phyloP scores from a whole-genome alignment of 2,888 invertebrate species.

The Hypsopygia costalis region DNA sequence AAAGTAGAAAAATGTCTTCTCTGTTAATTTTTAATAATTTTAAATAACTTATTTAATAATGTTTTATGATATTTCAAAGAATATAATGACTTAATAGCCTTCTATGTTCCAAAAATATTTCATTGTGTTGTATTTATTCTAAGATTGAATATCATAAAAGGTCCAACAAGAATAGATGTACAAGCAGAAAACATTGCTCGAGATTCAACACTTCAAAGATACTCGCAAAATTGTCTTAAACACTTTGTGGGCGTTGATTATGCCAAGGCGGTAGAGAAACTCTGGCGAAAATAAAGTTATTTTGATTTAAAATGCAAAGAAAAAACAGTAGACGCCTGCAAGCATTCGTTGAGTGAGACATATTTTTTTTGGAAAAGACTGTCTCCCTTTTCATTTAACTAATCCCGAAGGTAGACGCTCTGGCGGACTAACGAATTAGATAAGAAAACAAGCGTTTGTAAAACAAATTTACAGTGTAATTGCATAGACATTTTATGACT shows the following conservation, averaged over 20 bases:
- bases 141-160: too few species aligned
- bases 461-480: slow-evolving; percentile 19
- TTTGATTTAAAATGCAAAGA: slow-evolving; percentile 73
- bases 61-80: background rate
- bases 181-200: slow-evolving; percentile 23
- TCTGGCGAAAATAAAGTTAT: slow-evolving; percentile 70
- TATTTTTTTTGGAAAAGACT: slow-evolving; percentile 37
- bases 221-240: slow-evolving; percentile 65
- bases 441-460: slow-evolving; percentile 29
- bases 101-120: too few species aligned
- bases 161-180: too few species aligned
- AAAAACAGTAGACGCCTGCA: slow-evolving; percentile 46
- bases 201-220: slow-evolving; percentile 46
- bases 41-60: too few species aligned
- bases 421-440: slow-evolving; percentile 38
- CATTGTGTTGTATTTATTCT: too few species aligned
- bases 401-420: slow-evolving; percentile 47
- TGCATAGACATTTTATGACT: slow-evolving; percentile 3
- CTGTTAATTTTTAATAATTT: too few species aligned
- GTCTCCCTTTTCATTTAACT: slow-evolving; percentile 54
- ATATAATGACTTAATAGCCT: too few species aligned
- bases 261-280: slow-evolving; percentile 62
- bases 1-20: too few species aligned
- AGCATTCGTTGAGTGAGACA: slow-evolving; percentile 36
- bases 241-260: slow-evolving; percentile 68